Conservation (phyloP, 2,888 invertebrate species). For the Ametastegia equiseti region DNA sequence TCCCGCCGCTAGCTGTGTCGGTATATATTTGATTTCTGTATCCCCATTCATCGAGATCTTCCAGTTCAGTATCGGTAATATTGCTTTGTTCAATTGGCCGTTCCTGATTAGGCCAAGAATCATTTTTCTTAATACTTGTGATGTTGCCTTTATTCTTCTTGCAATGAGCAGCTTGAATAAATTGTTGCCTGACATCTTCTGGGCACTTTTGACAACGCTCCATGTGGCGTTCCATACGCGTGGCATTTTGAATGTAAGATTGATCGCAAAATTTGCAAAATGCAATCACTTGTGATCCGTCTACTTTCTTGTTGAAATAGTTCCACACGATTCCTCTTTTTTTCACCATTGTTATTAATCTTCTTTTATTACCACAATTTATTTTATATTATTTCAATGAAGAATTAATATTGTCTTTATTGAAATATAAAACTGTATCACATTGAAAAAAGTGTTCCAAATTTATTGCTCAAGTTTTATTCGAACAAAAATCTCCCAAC, state of each 20-base stretch:
- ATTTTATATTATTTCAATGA: too few species aligned
- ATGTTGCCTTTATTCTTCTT: constrained; percentile 61
- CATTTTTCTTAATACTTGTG: constrained; percentile 54
- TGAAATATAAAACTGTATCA: too few species aligned
- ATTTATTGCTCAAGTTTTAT: too few species aligned
- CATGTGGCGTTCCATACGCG: constrained; percentile 68
- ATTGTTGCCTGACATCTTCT: constrained; percentile 64
- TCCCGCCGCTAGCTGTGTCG: constrained; percentile 46
- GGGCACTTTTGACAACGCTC: constrained; percentile 68
- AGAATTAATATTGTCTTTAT: too few species aligned
- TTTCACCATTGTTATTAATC: constrained; percentile 63
- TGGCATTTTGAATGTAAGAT: constrained; percentile 70
- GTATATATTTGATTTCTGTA: constrained; percentile 56
- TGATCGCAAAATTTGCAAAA: constrained; percentile 70
- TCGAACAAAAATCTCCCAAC: too few species aligned
- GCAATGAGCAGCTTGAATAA: constrained; percentile 63
- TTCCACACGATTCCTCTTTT: constrained; percentile 70
- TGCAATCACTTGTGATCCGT: constrained; percentile 68
- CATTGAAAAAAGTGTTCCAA: too few species aligned
- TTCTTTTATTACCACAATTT: background rate
- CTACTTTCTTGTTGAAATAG: constrained; percentile 68
- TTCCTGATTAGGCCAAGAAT: constrained; percentile 60
- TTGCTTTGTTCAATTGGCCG: constrained; percentile 78
- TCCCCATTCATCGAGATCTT: constrained; percentile 66
- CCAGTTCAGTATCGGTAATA: constrained; percentile 80